Conservation (phyloP, 2,113 vertebrate genomes). For the Otocyon megalotis region DNA sequence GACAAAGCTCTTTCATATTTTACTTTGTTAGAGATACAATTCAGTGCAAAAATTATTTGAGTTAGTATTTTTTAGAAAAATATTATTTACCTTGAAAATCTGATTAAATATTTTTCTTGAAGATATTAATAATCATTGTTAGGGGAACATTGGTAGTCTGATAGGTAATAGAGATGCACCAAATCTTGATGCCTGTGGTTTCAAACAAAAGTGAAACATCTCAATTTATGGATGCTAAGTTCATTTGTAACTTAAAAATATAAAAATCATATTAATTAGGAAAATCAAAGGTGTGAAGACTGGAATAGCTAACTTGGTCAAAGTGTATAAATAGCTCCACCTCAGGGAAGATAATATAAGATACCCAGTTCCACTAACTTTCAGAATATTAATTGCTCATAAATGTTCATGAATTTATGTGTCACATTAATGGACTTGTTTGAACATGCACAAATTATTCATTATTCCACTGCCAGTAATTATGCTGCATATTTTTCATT, state of each 20-base stretch:
- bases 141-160: neutral
- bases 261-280: constrained; percentile 24
- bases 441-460: constrained; percentile 72
- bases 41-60: neutral
- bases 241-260: constrained; percentile 17
- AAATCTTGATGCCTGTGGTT: neutral
- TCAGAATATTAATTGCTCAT: constrained; percentile 72
- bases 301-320: neutral
- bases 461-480: constrained; percentile 70
- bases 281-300: constrained; percentile 3
- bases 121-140: neutral
- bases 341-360: neutral
- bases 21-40: neutral
- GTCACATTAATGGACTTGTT: constrained; percentile 68
- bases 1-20: neutral
- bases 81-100: neutral
- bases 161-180: neutral
- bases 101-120: neutral
- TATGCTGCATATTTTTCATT: constrained; percentile 60
- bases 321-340: neutral
- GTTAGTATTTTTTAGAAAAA: neutral
- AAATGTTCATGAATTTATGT: constrained; percentile 74
- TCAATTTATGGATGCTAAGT: neutral
- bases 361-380: constrained; percentile 7
- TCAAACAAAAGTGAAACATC: neutral